Percentiles rank a stretch among this genome's conserved stretches.
phyloP scores from a whole-genome alignment of 2,797 vertebrate species.

The Gymnothorax javanicus region DNA sequence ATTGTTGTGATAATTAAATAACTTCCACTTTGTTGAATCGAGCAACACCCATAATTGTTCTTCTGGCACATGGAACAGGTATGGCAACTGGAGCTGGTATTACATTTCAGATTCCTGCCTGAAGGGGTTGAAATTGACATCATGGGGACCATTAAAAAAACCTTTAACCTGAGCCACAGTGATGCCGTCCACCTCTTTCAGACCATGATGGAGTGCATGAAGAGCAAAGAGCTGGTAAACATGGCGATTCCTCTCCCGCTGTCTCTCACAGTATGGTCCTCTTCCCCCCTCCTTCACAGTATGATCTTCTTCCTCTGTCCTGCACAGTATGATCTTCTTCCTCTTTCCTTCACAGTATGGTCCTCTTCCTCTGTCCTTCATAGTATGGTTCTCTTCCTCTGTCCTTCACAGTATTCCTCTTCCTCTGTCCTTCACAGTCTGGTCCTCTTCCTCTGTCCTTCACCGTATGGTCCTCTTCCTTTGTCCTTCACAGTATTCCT shows the following conservation, averaged over 20 bases:
- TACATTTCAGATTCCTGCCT: constrained; percentile 79
- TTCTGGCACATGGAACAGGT: no score
- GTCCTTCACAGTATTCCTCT: no score
- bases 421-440: no score
- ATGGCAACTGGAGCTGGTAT: not conserved
- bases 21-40: not conserved
- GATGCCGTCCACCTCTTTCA: constrained; percentile 96
- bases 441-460: no score
- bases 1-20: not conserved
- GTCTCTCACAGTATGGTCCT: not conserved
- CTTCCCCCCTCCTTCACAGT: not conserved
- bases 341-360: no score
- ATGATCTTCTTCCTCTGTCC: not conserved
- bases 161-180: constrained; percentile 95
- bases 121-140: constrained; percentile 94
- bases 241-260: not conserved
- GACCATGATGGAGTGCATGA: constrained; percentile 97
- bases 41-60: no score
- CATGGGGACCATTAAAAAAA: constrained; percentile 97
- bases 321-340: no score
- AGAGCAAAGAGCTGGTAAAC: constrained; percentile 92
- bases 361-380: no score
- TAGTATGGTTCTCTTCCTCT: no score
- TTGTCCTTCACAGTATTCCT: no score
- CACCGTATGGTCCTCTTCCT: no score